Conservation (phyloP, 1,140 invertebrate species). For the Bactericera cockerelli region DNA sequence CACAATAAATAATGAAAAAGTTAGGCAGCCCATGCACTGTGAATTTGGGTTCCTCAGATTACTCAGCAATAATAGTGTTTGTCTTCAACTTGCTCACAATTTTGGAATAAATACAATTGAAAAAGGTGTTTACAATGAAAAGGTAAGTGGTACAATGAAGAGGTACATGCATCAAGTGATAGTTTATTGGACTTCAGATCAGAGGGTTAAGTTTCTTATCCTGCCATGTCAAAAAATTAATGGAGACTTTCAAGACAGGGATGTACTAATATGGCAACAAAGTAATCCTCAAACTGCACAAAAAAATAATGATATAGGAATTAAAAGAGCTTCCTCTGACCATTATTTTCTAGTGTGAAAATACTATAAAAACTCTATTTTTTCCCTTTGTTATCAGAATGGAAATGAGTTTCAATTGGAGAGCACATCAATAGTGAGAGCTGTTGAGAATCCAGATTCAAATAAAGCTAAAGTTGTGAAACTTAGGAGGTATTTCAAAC, state of each 20-base stretch:
- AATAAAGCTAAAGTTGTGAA: not conserved
- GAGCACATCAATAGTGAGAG: not conserved
- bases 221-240: too few species aligned
- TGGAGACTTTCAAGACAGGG: too few species aligned
- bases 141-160: not conserved
- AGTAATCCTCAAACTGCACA: too few species aligned
- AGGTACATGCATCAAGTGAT: too few species aligned
- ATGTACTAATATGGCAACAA: too few species aligned
- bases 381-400: not conserved
- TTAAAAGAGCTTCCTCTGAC: too few species aligned
- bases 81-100: conserved; percentile 1
- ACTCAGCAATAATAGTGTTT: not conserved
- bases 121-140: not conserved
- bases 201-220: too few species aligned
- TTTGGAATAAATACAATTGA: not conserved
- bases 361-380: too few species aligned
- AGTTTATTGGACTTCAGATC: too few species aligned
- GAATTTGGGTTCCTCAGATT: not conserved
- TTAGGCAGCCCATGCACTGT: not conserved
- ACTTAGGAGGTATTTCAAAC: not conserved
- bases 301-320: too few species aligned
- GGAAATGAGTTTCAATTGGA: not conserved
- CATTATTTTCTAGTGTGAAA: too few species aligned
- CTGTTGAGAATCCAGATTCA: not conserved
- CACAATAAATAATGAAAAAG: not conserved